Conservation (phyloP, 2,888 invertebrate species). For the Anticlea derivata region DNA sequence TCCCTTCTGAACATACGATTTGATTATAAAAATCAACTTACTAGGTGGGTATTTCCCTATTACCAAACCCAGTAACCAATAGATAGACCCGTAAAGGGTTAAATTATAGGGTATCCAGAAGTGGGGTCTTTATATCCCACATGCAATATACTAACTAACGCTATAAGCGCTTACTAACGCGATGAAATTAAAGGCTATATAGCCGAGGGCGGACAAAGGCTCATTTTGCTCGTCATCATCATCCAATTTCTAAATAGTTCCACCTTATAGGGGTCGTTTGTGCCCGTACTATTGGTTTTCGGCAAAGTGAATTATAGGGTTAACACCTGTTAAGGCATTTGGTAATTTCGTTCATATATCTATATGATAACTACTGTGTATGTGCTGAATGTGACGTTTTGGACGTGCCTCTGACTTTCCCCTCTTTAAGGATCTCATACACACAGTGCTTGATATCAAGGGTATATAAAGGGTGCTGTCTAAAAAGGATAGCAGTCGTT, state of each 20-base stretch:
- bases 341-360: too few relatives aligned
- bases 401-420: too few relatives aligned
- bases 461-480: too few relatives aligned
- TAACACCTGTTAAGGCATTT: too few relatives aligned
- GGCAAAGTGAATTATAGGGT: too few relatives aligned
- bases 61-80: neutral
- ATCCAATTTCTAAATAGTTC: constrained; percentile 39
- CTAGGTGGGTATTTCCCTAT: neutral
- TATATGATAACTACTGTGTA: too few relatives aligned
- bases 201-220: constrained; percentile 29
- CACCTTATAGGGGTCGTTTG: constrained; percentile 6
- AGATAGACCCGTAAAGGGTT: neutral
- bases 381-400: too few relatives aligned
- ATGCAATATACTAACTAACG: constrained; percentile 17
- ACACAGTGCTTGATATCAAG: too few relatives aligned
- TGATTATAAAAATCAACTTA: neutral
- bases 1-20: too few relatives aligned
- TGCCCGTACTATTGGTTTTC: constrained; percentile 7
- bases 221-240: constrained; percentile 31
- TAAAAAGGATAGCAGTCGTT: too few relatives aligned
- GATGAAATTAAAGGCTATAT: constrained; percentile 33
- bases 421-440: too few relatives aligned
- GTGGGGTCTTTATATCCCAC: constrained; percentile 2
- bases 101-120: constrained; percentile 1
- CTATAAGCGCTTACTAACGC: constrained; percentile 16